Conservation (phyloP, 2,888 invertebrate genomes). For the Brachynemurus nebulosus region DNA sequence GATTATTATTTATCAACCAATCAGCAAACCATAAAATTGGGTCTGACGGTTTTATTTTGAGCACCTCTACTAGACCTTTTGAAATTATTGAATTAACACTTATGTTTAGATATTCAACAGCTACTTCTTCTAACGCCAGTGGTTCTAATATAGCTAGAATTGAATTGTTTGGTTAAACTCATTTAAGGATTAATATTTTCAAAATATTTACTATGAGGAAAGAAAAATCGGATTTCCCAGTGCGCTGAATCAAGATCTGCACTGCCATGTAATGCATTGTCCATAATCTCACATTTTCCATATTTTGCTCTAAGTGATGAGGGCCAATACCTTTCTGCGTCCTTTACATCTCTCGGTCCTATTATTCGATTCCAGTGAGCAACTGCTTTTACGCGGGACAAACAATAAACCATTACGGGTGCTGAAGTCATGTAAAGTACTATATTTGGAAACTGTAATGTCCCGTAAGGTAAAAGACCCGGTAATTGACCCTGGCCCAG, state of each 20-base stretch:
- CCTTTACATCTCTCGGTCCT: slow-evolving; percentile 52
- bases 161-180: too few species aligned
- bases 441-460: slow-evolving; percentile 58
- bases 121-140: slow-evolving; percentile 41
- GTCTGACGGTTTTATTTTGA: slow-evolving; percentile 56
- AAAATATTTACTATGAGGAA: slow-evolving; percentile 56
- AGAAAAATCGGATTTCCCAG: slow-evolving; percentile 78
- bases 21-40: slow-evolving; percentile 68
- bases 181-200: too few species aligned
- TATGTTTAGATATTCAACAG: slow-evolving; percentile 54
- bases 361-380: slow-evolving; percentile 56
- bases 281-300: slow-evolving; percentile 45
- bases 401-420: slow-evolving; percentile 53
- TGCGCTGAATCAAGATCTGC: slow-evolving; percentile 47
- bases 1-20: slow-evolving; percentile 60
- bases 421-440: slow-evolving; percentile 70
- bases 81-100: slow-evolving; percentile 49
- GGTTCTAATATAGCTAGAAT: slow-evolving; percentile 62
- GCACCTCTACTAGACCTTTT: slow-evolving; percentile 48
- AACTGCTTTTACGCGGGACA: slow-evolving; percentile 56
- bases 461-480: too few species aligned
- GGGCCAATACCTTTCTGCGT: slow-evolving; percentile 56
- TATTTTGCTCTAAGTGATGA: slow-evolving; percentile 56
- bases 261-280: slow-evolving; percentile 72
- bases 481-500: too few species aligned